Conservation (phyloP, 2,113 vertebrate species). For the Notothenia rossii region DNA sequence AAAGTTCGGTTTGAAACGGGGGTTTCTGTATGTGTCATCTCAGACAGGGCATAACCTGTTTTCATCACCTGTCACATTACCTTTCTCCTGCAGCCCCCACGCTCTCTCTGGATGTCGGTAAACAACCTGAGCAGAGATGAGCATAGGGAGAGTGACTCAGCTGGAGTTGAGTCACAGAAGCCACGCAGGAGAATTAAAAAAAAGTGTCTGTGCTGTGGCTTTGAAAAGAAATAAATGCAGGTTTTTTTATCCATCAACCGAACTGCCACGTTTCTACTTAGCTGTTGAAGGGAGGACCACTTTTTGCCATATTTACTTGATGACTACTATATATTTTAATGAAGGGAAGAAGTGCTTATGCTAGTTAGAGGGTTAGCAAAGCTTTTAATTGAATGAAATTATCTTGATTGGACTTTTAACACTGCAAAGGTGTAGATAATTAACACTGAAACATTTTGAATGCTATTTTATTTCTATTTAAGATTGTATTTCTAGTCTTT, state of each 20-base stretch:
- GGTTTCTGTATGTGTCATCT: neutral
- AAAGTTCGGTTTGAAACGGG: neutral
- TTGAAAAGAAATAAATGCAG: neutral
- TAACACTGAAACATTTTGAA: no score
- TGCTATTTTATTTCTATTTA: no score
- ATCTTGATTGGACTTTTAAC: no score
- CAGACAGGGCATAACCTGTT: conserved; percentile 17
- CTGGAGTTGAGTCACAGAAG: neutral
- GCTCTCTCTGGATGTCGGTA: neutral
- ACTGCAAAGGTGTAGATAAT: no score
- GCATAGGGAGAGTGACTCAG: conserved; percentile 5
- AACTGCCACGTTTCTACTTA: neutral
- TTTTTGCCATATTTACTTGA: neutral
- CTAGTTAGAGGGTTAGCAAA: no score
- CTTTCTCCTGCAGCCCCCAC: neutral
- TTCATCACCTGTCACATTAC: conserved; percentile 17
- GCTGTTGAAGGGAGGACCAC: neutral
- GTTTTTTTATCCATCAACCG: neutral
- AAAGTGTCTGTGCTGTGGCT: neutral
- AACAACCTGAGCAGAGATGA: neutral
- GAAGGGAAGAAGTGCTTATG: neutral
- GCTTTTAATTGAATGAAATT: no score
- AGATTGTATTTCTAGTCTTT: no score
- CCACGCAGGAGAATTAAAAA: neutral
- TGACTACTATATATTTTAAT: no score